Conservation (phyloP, 2,797 vertebrate species). For the Hippocampus kuda region DNA sequence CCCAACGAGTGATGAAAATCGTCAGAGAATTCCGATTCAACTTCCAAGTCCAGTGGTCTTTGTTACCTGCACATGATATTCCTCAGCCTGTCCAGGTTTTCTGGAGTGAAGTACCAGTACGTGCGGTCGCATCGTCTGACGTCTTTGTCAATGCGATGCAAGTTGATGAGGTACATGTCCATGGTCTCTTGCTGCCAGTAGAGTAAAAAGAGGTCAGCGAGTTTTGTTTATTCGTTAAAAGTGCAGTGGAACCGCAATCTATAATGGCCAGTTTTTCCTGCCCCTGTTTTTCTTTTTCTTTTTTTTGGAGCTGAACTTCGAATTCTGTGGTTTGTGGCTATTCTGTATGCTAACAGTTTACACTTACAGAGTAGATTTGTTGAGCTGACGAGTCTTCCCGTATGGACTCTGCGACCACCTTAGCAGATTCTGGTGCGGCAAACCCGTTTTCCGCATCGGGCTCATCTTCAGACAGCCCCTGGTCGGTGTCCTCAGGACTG, state of each 20-base stretch:
- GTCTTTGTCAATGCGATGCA: constrained; percentile 97
- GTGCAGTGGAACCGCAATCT: not conserved
- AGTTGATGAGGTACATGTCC: constrained; percentile 92
- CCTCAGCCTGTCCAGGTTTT: constrained; percentile 91
- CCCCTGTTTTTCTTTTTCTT: too few relatives aligned
- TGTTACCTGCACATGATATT: constrained; percentile 98
- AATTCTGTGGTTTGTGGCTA: too few relatives aligned
- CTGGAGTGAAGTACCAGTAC: constrained; percentile 90
- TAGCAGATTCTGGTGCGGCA: constrained; percentile 67
- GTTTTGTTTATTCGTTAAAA: not conserved
- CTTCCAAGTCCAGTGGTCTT: not conserved
- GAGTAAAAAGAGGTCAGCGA: not conserved
- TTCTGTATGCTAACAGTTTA: not conserved
- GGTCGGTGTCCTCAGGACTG: constrained; percentile 76
- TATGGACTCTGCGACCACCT: constrained; percentile 57
- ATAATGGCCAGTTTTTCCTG: too few relatives aligned
- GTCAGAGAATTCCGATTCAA: not conserved
- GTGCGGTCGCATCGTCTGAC: constrained; percentile 92
- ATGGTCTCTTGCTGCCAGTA: constrained; percentile 80
- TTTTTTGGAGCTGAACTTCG: too few relatives aligned
- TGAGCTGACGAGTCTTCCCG: constrained; percentile 66
- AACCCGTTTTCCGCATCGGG: constrained; percentile 87
- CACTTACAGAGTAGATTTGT: constrained; percentile 85
- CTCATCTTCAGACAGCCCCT: constrained; percentile 82
- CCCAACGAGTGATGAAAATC: not conserved